Evolutionary conservation across 2,797 vertebrate genomes (phyloP).

Genomic region (Sebastolobus altivelis): DNA sequence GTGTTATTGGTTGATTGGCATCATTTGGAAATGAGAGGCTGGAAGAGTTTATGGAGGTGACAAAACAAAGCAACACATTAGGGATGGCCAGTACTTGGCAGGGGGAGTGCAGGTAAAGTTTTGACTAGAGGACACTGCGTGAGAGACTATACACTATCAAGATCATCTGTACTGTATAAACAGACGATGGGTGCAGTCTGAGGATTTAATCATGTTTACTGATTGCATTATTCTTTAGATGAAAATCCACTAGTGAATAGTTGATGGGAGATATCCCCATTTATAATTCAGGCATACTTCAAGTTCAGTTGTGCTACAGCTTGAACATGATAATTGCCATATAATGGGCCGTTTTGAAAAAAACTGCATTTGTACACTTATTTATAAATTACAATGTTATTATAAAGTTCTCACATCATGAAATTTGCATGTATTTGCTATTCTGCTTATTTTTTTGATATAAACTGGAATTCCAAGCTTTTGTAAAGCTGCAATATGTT

Average conservation of each 20-base stretch:
- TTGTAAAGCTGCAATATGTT: not conserved
- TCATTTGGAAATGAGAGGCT: slow-evolving; percentile 33
- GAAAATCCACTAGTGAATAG: not conserved
- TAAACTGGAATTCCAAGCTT: not conserved
- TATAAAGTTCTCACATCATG: not conserved
- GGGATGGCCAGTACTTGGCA: not conserved
- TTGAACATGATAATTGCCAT: not conserved
- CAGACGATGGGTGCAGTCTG: not conserved
- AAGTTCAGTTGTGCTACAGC: not conserved
- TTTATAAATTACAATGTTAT: not conserved
- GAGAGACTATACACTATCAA: not conserved
- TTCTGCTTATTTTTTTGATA: not conserved
- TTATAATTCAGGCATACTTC: not conserved
- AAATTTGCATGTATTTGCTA: not conserved
- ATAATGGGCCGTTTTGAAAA: not conserved
- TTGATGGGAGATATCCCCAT: not conserved
- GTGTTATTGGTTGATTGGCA: slow-evolving; percentile 45
- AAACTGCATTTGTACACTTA: not conserved
- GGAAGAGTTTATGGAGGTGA: slow-evolving; percentile 44
- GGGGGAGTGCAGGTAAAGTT: slow-evolving; percentile 4
- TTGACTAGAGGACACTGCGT: slow-evolving; percentile 17
- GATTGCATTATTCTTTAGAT: slow-evolving; percentile 2
- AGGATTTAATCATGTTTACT: slow-evolving; percentile 22
- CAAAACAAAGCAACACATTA: slow-evolving; percentile 33
- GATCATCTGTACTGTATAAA: slow-evolving; percentile 21